phyloP scores from a whole-genome alignment of 1,140 invertebrate genomes.

The Drosophila paulistorum region DNA sequence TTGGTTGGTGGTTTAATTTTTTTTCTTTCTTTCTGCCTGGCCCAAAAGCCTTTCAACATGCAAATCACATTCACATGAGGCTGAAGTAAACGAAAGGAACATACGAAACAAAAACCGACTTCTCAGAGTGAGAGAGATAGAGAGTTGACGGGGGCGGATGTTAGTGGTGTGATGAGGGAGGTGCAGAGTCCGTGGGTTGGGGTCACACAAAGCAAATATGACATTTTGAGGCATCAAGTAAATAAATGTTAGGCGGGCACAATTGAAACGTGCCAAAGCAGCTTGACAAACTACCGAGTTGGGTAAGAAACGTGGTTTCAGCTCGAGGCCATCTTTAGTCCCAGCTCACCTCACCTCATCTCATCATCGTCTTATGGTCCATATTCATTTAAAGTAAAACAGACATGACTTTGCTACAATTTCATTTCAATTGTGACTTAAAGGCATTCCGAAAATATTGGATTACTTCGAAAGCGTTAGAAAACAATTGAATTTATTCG shows the following conservation, averaged over 20 bases:
- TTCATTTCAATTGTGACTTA: not conserved
- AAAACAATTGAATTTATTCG: not conserved
- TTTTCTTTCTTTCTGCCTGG: slow-evolving; percentile 5
- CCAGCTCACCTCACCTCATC: not conserved
- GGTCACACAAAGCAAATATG: slow-evolving; percentile 47
- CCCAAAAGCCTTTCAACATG: slow-evolving; percentile 55
- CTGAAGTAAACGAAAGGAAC: slow-evolving; percentile 57
- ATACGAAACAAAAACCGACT: slow-evolving; percentile 59
- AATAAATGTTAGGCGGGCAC: slow-evolving; percentile 69
- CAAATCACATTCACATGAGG: slow-evolving; percentile 62
- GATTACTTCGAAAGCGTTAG: not conserved
- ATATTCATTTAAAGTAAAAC: slow-evolving; percentile 3
- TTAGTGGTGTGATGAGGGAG: not conserved
- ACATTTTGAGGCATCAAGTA: slow-evolving; percentile 55
- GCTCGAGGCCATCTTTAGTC: not conserved
- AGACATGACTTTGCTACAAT: not conserved
- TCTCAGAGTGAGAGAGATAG: not conserved
- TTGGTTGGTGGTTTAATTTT: slow-evolving; percentile 66
- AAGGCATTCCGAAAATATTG: not conserved
- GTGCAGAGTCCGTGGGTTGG: not conserved
- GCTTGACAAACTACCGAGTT: slow-evolving; percentile 34
- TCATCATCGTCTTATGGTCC: not conserved
- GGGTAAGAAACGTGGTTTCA: slow-evolving; percentile 2
- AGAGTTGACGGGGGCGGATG: not conserved
- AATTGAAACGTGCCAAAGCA: slow-evolving; percentile 69